Evolutionary conservation across 1,140 invertebrate genomes (phyloP), one percentile per base, ranked within the genome.

Genomic region (Anastrepha obliqua): DNA sequence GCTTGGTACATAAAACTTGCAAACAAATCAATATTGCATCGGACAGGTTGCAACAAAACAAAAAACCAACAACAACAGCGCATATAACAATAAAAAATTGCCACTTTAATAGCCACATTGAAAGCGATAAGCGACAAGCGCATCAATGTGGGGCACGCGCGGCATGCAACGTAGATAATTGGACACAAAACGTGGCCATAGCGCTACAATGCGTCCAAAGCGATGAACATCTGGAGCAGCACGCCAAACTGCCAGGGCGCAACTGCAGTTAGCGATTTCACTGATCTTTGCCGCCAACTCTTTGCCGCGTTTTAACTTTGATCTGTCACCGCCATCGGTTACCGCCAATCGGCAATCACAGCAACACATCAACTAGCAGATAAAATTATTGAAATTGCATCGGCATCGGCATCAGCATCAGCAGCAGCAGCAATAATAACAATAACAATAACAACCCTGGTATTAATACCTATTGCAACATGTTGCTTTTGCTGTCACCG

Each of bases 371-470:
- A 89, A 85, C 86, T 91, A 87, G 87, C 91, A 91, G 91, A 91
- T 91, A 91, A 91, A 91, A 91, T 91, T 91, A 91, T 91, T 91
- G 91, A 91, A 91, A 91, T 91, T 91, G 91, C 91, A 91, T 91
- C 91, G 74, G 47, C 20, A 81, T 47, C 39, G 51, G 51, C 51
- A 55, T 55, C 51, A 2, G 51, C 51, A 55, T 91, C 11, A 11
- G 51, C 51, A 55, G 17, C 2, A 17, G 42, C 67, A 47, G 8
- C 42, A 17, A 17, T 15, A 74, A 44, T 47, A 42, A 7, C 39
- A 11, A 2, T 11, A 44, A 74, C 67, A 74, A 74, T 9, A 62
- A 13, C 60, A n/a, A n/a, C 67, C 8, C 6, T n/a, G 13, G 51
- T 29, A 20, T 5, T 11, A 60, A 58, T 17, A 81, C 13, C 65